Conservation (phyloP, 2,113 vertebrate genomes). For the Trichomycterus rosablanca region DNA sequence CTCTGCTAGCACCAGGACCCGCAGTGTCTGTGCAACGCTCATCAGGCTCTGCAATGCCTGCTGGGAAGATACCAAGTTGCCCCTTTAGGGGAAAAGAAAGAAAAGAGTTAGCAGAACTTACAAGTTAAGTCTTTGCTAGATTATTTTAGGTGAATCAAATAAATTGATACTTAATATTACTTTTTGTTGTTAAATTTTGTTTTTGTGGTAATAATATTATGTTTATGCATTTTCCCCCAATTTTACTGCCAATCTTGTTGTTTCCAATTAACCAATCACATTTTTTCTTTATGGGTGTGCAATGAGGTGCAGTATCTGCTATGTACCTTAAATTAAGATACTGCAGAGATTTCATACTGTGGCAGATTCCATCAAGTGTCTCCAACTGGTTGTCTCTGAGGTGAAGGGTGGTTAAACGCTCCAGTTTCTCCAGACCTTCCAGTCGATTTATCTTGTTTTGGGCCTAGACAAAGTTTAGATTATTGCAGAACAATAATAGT, state of each 20-base stretch:
- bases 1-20: conserved; percentile 72
- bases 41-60: conserved; percentile 44
- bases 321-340: conserved; percentile 77
- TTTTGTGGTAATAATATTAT: no score
- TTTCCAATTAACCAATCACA: not conserved
- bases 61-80: conserved; percentile 56
- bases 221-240: no score
- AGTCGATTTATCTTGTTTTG: conserved; percentile 76
- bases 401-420: conserved; percentile 76
- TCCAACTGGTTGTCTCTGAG: conserved; percentile 84
- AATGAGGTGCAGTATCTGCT: not conserved
- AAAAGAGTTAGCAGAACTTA: not conserved
- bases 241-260: not conserved
- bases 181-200: no score
- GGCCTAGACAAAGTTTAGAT: conserved; percentile 64
- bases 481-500: not conserved
- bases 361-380: conserved; percentile 74
- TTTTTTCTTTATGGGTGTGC: conserved; percentile 33
- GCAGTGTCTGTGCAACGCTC: conserved; percentile 62
- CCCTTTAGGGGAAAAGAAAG: conserved; percentile 45
- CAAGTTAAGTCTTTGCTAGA: not conserved
- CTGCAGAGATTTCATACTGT: conserved; percentile 77
- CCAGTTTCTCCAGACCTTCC: conserved; percentile 74
- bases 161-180: not conserved
- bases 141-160: not conserved